These are phyloP conservation scores for Punctoribates punctum DNA, from an alignment of 2,888 invertebrate species.

Conservation along the genomic window DNA sequence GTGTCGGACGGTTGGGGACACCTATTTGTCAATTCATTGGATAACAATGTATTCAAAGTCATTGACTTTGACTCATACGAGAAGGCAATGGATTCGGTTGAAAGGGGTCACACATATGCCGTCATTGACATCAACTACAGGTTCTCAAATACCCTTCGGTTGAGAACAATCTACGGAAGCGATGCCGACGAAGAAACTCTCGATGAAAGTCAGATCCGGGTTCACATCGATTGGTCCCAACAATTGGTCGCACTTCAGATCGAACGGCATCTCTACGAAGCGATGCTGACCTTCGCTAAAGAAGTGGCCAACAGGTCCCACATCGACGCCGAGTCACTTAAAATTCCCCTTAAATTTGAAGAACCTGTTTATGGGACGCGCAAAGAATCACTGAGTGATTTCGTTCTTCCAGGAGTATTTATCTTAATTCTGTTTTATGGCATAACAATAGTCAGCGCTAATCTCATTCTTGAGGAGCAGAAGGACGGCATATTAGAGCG, in stretches of 20 bases:
- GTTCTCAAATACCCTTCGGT: neutral
- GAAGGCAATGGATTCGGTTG: neutral
- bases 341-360: neutral
- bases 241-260: constrained; percentile 11
- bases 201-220: neutral
- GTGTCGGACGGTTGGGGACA: neutral
- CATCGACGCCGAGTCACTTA: neutral
- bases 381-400: constrained; percentile 87
- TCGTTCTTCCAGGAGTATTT: constrained; percentile 91
- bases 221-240: constrained; percentile 22
- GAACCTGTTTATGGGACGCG: constrained; percentile 38
- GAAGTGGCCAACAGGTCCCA: neutral
- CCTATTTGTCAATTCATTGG: neutral
- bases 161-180: neutral
- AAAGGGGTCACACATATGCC: neutral
- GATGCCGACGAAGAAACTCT: constrained; percentile 10
- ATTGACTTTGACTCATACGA: constrained; percentile 43
- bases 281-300: constrained; percentile 24
- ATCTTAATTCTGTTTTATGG: constrained; percentile 81
- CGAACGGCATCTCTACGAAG: neutral
- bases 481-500: constrained; percentile 85
- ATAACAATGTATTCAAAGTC: neutral
- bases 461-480: constrained; percentile 81
- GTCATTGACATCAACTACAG: neutral
- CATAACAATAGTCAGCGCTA: constrained; percentile 87